Base-by-base conservation (phyloP, 2,113 vertebrate species). In the Corapipo altera region DNA sequence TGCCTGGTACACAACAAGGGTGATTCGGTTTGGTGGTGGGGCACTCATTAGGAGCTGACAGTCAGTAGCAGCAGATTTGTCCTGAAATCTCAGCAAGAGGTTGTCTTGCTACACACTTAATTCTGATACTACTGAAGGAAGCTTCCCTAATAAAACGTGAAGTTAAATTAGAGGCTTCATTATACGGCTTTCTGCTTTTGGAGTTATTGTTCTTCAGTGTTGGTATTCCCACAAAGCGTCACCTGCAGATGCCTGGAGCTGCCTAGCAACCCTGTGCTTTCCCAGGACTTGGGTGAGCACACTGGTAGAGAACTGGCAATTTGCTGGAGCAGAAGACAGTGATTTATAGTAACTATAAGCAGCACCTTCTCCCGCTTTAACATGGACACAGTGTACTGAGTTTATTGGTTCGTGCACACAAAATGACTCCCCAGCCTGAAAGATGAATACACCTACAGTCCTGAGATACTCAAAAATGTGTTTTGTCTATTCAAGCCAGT, bases 311-410 rank as follows among this genome's bases (percentile, higher is more conserved):
- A 86, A 39, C 12, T 71, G 74, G 77, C 85, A 96, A 62, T 94
- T 85, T 90, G 37, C 85, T 69, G 65, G 67, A 74, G 54, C 74
- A 88, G 76, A 75, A 91, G 83, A 88, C 66, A 86, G 59, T 92
- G 81, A 94, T 96, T 92, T 96, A 67, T 85, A 85, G 49, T 70
- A 64, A 43, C 74, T 74, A 55, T 66, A 87, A 93, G 77, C 66
- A 76, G 44, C 70, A 87, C 62, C 39, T 91, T 92, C 70, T 82
- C 8, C 41, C 81, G 44, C 61, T 79, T 87, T 70, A 86, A 79
- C 23, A 41, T 73, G 76, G 22, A 83, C 66, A 74, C 52, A 48
- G 0, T 70, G 58, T 37, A n/a, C 57, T 66, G 2, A 4, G 23
- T 91, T 91, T 88, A 72, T 51, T 71, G 65, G 43, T 91, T 93